A percentile compares a stretch with the other conserved stretches of the same genome.
These are phyloP conservation scores for Lottia scabra DNA, from an alignment of 2,888 invertebrate genomes.

Conservation along the genomic window DNA sequence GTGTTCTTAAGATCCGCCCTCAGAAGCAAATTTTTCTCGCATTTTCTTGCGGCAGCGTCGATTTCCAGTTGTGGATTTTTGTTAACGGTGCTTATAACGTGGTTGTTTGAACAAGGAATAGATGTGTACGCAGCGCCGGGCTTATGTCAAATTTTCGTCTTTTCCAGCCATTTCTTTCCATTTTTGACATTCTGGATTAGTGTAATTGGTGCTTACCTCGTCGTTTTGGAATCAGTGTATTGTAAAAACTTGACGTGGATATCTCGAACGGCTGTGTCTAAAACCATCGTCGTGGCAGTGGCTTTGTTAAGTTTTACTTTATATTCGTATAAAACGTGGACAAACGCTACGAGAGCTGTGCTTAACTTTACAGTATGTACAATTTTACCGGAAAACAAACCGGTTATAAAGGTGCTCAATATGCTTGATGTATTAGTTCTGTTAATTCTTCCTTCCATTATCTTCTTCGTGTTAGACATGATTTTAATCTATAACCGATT, in stretches of 20 bases:
- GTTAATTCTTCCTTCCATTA: conserved; percentile 40
- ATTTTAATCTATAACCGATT: conserved; percentile 22
- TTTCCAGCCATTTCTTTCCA: conserved; percentile 50
- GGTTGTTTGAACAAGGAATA: conserved; percentile 43
- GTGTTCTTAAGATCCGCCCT: conserved; percentile 42
- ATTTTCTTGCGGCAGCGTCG: conserved; percentile 43
- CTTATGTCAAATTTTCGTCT: conserved; percentile 49
- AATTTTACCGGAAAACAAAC: conserved; percentile 45
- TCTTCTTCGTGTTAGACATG: conserved; percentile 40
- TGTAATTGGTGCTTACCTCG: conserved; percentile 36
- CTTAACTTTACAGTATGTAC: conserved; percentile 38
- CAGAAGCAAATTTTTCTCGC: conserved; percentile 44
- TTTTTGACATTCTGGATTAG: conserved; percentile 47
- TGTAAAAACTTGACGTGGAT: conserved; percentile 31
- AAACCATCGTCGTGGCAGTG: conserved; percentile 34
- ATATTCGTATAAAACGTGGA: conserved; percentile 55
- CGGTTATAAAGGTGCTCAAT: conserved; percentile 43
- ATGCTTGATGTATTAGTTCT: conserved; percentile 45
- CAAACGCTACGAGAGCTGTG: conserved; percentile 37
- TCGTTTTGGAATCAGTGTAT: conserved; percentile 35
- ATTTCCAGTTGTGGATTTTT: conserved; percentile 46
- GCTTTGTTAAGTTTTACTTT: conserved; percentile 44
- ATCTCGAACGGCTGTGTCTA: conserved; percentile 39
- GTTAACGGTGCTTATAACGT: conserved; percentile 40
- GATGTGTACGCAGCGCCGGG: conserved; percentile 47